These are phyloP conservation scores for Irena cyanogastra DNA, from an alignment of 2,113 vertebrate species.

Conservation along the genomic window DNA sequence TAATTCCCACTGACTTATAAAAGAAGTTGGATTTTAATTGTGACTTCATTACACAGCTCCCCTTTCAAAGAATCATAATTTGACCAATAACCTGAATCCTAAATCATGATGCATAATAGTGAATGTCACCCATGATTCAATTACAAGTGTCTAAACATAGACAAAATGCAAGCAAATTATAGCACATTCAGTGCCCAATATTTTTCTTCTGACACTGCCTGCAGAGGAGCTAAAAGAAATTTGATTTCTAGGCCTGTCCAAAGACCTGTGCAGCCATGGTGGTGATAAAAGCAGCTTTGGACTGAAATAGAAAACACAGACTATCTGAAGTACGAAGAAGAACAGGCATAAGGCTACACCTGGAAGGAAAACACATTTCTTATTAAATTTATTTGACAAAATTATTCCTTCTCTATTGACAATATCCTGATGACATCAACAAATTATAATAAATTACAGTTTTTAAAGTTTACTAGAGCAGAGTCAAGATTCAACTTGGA, in stretches of 20 bases:
- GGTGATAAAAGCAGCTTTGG: not conserved
- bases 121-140: not conserved
- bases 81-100: not conserved
- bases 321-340: not conserved
- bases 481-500: not conserved
- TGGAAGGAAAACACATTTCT: not conserved
- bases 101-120: not conserved
- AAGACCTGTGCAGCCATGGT: not conserved
- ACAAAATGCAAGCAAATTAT: not conserved
- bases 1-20: not conserved
- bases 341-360: not conserved
- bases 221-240: not conserved
- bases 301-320: not conserved
- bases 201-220: not conserved
- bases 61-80: not conserved
- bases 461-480: not conserved
- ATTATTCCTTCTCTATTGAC: not conserved
- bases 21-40: slow-evolving; percentile 5
- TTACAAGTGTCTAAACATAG: not conserved
- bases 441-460: not conserved
- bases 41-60: not conserved
- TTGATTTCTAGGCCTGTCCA: not conserved
- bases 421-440: not conserved
- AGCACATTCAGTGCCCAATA: not conserved
- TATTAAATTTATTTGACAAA: not conserved